phyloP scores from a whole-genome alignment of 2,797 vertebrate species.

The Falco peregrinus region DNA sequence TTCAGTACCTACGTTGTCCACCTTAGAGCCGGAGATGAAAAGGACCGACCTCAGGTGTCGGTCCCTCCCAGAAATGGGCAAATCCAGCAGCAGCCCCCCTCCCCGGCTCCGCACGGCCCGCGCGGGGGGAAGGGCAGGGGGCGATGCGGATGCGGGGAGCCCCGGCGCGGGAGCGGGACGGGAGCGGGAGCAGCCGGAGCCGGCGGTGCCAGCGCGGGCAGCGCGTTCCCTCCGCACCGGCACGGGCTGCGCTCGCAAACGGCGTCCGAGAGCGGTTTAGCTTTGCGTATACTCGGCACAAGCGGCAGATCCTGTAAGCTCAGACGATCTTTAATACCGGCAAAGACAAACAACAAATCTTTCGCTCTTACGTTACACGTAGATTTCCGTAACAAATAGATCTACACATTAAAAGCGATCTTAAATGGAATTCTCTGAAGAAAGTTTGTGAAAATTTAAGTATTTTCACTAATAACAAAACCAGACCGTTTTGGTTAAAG shows the following conservation, averaged over 20 bases:
- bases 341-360: not conserved
- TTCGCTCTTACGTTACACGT: not conserved
- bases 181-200: not conserved
- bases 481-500: not conserved
- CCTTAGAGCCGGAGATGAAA: not conserved
- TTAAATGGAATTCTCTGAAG: not conserved
- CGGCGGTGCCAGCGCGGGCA: not conserved
- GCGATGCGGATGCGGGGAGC: not conserved
- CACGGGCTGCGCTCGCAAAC: not conserved
- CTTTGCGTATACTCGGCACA: not conserved
- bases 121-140: not conserved
- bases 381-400: not conserved
- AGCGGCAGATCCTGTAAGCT: not conserved
- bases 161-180: not conserved
- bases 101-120: not conserved
- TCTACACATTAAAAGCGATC: not conserved
- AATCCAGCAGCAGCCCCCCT: not conserved
- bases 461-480: not conserved
- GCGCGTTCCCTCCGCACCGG: not conserved
- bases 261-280: not conserved
- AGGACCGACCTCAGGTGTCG: not conserved
- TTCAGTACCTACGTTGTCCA: not conserved
- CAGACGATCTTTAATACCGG: not conserved
- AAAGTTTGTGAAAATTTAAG: not conserved
- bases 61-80: not conserved